Evolutionary conservation across 2,888 invertebrate species (phyloP).

Genomic region (Ophion slaviceki): DNA sequence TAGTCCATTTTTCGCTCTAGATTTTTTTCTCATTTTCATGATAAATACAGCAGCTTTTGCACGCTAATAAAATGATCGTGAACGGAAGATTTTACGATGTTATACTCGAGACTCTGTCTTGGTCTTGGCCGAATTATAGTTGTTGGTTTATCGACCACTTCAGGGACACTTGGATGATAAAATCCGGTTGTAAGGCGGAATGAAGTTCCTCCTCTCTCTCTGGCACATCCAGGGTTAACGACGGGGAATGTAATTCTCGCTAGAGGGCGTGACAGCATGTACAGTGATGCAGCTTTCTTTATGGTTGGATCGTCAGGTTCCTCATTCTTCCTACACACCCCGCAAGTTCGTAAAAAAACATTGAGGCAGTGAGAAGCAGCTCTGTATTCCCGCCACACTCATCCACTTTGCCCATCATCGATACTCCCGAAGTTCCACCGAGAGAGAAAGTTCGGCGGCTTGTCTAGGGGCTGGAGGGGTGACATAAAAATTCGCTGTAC

Average conservation of each 20-base stretch:
- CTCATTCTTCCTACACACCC: not conserved
- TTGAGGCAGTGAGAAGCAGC: not conserved
- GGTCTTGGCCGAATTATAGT: conserved; percentile 20
- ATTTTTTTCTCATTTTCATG: not conserved
- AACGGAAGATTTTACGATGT: conserved; percentile 40
- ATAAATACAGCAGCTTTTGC: not conserved
- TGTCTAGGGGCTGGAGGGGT: not conserved
- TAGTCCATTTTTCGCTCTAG: not conserved
- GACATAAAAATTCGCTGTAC: not conserved
- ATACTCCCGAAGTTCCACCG: not conserved
- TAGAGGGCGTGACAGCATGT: not conserved
- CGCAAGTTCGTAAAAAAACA: conserved; percentile 1
- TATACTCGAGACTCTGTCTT: not conserved
- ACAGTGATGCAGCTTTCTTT: not conserved
- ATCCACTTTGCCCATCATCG: not conserved
- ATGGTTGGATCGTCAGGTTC: not conserved
- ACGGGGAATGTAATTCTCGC: conserved; percentile 56
- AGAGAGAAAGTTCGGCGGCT: not conserved
- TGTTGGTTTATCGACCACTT: conserved; percentile 62
- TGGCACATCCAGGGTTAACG: conserved; percentile 48
- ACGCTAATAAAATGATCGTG: conserved; percentile 24
- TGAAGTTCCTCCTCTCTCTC: not conserved
- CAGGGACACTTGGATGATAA: conserved; percentile 55
- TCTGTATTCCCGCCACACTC: not conserved
- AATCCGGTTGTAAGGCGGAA: conserved; percentile 19